phyloP scores from a whole-genome alignment of 2,797 vertebrate genomes.

The Thaleichthys pacificus region DNA sequence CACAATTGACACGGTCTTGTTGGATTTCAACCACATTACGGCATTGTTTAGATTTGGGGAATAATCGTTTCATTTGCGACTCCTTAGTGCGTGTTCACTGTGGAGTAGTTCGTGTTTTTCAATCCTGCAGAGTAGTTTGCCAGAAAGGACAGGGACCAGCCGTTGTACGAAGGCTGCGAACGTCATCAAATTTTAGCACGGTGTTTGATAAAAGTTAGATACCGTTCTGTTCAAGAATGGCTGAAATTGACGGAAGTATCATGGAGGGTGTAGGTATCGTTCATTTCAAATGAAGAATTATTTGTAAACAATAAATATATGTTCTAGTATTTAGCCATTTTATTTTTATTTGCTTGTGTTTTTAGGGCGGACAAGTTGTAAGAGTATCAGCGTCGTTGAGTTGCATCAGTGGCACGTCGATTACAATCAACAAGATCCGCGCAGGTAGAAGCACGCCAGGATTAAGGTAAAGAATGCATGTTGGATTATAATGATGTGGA shows the following conservation, averaged over 20 bases:
- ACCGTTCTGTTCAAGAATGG: constrained; percentile 57
- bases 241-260: constrained; percentile 89
- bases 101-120: no score
- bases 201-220: no score
- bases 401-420: constrained; percentile 81
- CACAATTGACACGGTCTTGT: no score
- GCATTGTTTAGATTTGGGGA: no score
- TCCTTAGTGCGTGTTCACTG: no score
- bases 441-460: constrained; percentile 92
- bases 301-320: not conserved
- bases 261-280: constrained; percentile 90
- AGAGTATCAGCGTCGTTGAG: constrained; percentile 87
- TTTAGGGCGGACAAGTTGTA: constrained; percentile 93
- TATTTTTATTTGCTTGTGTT: constrained; percentile 10
- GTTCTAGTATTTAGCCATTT: not conserved
- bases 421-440: constrained; percentile 87
- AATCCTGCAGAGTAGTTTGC: no score
- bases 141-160: no score
- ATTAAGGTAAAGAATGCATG: constrained; percentile 78
- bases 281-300: not conserved
- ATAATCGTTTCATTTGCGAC: no score
- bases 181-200: no score
- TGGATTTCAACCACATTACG: no score
- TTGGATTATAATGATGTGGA: not conserved
- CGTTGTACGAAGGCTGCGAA: no score